These are phyloP conservation scores for Dasyurus viverrinus DNA, from an alignment of 2,113 vertebrate species.

Conservation along the genomic window DNA sequence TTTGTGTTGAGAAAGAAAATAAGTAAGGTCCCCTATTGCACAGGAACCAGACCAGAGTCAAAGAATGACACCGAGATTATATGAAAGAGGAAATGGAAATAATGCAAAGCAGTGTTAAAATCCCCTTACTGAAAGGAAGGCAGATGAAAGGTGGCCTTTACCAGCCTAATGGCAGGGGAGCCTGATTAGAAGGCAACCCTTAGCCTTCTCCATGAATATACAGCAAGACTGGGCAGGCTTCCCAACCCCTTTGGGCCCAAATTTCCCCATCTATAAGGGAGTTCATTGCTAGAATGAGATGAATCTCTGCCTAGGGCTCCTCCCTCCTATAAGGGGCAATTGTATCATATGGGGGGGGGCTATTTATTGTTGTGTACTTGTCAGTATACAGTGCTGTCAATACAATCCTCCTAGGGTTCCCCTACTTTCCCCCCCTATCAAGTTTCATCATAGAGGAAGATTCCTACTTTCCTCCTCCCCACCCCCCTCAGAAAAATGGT, in stretches of 20 bases:
- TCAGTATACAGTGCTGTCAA: background rate
- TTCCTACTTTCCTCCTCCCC: background rate
- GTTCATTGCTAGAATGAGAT: rapidly evolving
- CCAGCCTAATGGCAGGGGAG: constrained; percentile 28
- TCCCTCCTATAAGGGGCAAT: background rate
- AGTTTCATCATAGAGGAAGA: background rate
- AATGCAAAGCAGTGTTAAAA: background rate
- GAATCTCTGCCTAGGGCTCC: background rate
- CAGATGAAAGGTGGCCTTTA: background rate
- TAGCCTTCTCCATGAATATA: background rate
- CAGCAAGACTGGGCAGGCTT: background rate
- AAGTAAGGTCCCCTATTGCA: constrained; percentile 63
- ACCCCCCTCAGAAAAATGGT: background rate
- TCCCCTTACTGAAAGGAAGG: constrained; percentile 9
- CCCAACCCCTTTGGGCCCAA: background rate
- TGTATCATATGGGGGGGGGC: background rate
- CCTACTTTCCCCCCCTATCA: background rate
- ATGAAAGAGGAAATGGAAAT: background rate
- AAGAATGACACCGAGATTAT: background rate
- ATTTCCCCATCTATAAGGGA: background rate
- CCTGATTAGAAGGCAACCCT: background rate
- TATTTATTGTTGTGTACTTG: background rate
- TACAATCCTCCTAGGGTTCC: background rate
- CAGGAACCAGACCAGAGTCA: background rate
- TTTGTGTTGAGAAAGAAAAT: constrained; percentile 35